phyloP scores from a whole-genome alignment of 2,888 invertebrate genomes.

The Yponomeuta cagnagella region DNA sequence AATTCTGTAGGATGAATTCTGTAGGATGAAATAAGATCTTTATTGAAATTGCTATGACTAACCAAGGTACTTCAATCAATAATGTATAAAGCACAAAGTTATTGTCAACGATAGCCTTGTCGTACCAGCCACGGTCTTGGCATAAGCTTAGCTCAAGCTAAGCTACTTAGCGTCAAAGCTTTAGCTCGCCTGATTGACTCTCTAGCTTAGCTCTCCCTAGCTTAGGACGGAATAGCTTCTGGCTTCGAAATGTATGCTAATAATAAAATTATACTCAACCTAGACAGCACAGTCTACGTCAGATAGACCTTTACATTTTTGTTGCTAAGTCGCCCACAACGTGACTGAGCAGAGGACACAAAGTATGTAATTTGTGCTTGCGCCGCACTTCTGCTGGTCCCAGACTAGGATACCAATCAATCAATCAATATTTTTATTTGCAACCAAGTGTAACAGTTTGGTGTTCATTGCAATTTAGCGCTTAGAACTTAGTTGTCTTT shows the following conservation, averaged over 20 bases:
- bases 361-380: too few relatives aligned
- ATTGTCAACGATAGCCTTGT: conserved; percentile 43
- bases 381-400: too few relatives aligned
- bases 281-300: background rate
- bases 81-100: conserved; percentile 41
- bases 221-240: background rate
- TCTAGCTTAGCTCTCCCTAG: background rate
- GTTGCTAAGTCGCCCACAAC: too few relatives aligned
- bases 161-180: background rate
- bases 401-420: too few relatives aligned
- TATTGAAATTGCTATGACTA: too few relatives aligned
- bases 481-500: too few relatives aligned
- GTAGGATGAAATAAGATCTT: too few relatives aligned
- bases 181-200: background rate
- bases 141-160: conserved; percentile 6
- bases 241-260: background rate
- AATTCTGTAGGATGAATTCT: too few relatives aligned
- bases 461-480: too few relatives aligned
- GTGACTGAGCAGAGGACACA: too few relatives aligned
- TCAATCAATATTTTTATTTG: too few relatives aligned
- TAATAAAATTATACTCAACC: background rate
- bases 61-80: conserved; percentile 25
- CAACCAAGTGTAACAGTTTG: too few relatives aligned
- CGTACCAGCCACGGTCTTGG: conserved; percentile 20
- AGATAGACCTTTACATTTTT: background rate